phyloP scores from a whole-genome alignment of 2,888 invertebrate genomes.

The Agrotis clavis region DNA sequence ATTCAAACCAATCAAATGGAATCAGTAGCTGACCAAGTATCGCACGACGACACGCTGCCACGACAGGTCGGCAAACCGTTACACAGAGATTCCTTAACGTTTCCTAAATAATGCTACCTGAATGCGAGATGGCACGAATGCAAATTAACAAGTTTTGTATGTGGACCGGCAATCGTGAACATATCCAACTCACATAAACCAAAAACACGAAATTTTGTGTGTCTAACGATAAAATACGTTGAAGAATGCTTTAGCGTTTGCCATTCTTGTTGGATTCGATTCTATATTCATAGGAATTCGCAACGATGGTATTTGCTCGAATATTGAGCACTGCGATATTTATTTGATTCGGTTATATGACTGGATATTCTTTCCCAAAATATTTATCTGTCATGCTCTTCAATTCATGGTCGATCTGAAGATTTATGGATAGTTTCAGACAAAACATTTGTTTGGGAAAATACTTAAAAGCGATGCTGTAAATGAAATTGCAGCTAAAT shows the following conservation, averaged over 20 bases:
- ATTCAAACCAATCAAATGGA: conserved; percentile 46
- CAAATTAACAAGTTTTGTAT: conserved; percentile 82
- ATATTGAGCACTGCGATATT: conserved; percentile 10
- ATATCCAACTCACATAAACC: conserved; percentile 50
- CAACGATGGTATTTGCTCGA: conserved; percentile 22
- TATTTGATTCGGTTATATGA: conserved; percentile 7
- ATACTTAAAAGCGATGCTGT: background rate
- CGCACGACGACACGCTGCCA: conserved; percentile 53
- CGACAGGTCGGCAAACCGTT: conserved; percentile 80
- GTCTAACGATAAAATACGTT: conserved; percentile 61
- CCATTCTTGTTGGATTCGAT: conserved; percentile 40
- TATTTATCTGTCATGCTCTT: background rate
- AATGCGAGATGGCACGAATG: conserved; percentile 81
- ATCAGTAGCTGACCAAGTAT: conserved; percentile 49
- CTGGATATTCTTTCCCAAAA: background rate
- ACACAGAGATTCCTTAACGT: conserved; percentile 78
- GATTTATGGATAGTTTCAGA: background rate
- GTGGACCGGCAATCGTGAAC: conserved; percentile 69
- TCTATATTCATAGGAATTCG: conserved; percentile 48
- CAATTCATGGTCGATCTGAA: no score
- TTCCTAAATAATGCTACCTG: conserved; percentile 82
- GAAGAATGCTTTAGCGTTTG: conserved; percentile 44
- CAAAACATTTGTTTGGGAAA: fast-evolving
- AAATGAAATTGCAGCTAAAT: conserved; percentile 18
- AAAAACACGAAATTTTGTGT: conserved; percentile 60